phyloP scores from a whole-genome alignment of 2,888 invertebrate species.

The Temnothorax rugatulus region DNA sequence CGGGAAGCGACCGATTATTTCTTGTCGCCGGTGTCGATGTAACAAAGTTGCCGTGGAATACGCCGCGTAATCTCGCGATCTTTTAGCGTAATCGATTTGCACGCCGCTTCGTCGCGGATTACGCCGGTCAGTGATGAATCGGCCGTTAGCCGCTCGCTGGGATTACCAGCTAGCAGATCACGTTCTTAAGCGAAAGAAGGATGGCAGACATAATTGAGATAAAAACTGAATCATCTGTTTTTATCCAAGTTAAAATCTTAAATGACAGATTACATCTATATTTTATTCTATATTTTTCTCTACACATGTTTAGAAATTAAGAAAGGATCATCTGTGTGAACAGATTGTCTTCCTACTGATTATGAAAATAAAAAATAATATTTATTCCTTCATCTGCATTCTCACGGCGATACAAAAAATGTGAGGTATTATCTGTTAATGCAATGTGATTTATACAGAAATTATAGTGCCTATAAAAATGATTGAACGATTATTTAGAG shows the following conservation, averaged over 20 bases:
- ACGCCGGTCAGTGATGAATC: constrained; percentile 48
- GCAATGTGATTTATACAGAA: constrained; percentile 23
- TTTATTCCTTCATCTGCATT: neutral
- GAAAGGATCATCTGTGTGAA: too few relatives aligned
- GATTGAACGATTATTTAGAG: neutral
- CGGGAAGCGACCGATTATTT: constrained; percentile 52
- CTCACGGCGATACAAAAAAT: neutral
- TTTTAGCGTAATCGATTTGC: constrained; percentile 59
- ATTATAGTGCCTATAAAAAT: neutral
- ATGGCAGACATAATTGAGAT: neutral
- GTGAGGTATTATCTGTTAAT: neutral
- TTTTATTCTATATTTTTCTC: too few relatives aligned
- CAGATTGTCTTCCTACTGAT: neutral
- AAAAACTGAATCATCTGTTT: neutral
- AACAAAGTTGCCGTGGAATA: constrained; percentile 55
- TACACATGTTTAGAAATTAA: too few relatives aligned
- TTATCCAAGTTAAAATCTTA: neutral
- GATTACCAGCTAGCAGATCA: constrained; percentile 8
- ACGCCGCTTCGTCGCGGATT: constrained; percentile 57
- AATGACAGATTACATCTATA: neutral
- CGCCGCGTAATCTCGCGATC: constrained; percentile 48
- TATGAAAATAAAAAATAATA: neutral
- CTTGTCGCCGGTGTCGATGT: constrained; percentile 45
- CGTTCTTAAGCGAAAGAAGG: neutral
- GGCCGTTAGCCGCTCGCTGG: constrained; percentile 33